A percentile compares a stretch with the other conserved stretches of the same genome.
Conservation (phyloP, 2,113 vertebrate genomes). For the Nyctereutes procyonoides region DNA sequence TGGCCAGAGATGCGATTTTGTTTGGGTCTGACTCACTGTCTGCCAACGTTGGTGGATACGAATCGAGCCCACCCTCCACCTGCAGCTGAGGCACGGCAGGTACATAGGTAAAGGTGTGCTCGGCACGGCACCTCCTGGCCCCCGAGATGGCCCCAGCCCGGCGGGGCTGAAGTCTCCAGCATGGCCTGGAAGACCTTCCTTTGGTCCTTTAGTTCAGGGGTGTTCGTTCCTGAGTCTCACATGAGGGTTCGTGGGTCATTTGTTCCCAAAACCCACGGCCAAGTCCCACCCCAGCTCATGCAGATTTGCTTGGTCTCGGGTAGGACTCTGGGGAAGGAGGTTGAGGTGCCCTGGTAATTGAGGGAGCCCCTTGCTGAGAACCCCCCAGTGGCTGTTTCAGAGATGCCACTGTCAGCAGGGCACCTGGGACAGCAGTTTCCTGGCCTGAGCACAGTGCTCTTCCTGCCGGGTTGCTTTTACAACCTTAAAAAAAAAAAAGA, state of each 20-base stretch:
- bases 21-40: background rate
- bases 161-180: fast-evolving
- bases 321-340: background rate
- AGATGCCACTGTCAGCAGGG: fast-evolving
- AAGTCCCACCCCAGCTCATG: background rate
- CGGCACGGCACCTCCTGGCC: fast-evolving
- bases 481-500: background rate
- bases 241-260: background rate
- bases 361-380: background rate
- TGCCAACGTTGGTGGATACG: fast-evolving
- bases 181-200: fast-evolving
- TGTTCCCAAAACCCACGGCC: background rate
- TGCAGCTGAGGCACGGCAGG: fast-evolving
- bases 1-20: fast-evolving
- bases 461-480: background rate
- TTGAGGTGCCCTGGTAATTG: too few relatives aligned
- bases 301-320: background rate
- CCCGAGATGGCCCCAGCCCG: fast-evolving
- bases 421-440: background rate
- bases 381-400: fast-evolving
- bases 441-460: background rate
- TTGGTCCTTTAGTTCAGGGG: fast-evolving
- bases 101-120: fast-evolving
- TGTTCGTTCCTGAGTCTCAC: fast-evolving
- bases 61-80: background rate